These are phyloP conservation scores for Sylvietta virens DNA, from an alignment of 2,113 vertebrate species.

Conservation along the genomic window DNA sequence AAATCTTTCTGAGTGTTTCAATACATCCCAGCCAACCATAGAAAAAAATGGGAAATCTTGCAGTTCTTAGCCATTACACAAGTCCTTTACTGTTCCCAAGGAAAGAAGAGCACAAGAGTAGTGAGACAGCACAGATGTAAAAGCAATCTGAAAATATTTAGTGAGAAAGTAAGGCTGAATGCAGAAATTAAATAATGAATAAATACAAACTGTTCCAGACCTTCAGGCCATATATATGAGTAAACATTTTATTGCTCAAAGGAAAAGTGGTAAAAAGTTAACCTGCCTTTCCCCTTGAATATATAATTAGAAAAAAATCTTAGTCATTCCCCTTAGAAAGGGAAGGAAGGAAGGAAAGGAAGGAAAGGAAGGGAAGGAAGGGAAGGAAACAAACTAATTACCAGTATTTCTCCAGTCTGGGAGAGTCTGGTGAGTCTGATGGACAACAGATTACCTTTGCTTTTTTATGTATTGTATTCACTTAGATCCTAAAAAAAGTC, in stretches of 20 bases:
- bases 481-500: background rate
- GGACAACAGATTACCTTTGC: background rate
- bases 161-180: background rate
- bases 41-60: background rate
- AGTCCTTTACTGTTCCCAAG: background rate
- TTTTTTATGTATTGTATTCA: background rate
- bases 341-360: rapidly evolving
- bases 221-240: background rate
- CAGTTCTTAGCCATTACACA: background rate
- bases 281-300: background rate
- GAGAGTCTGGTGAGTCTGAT: background rate
- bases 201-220: background rate
- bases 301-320: background rate
- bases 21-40: rapidly evolving
- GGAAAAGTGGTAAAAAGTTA: background rate
- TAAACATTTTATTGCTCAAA: background rate
- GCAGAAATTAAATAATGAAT: background rate
- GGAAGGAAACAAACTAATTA: too few species aligned
- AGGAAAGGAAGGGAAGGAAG: rapidly evolving
- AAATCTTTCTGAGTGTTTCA: background rate
- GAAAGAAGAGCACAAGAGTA: background rate
- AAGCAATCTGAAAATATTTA: background rate
- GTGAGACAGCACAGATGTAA: background rate
- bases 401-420: background rate
- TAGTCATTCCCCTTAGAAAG: background rate